Percentiles rank a stretch among this genome's conserved stretches.
These are phyloP conservation scores for Castor canadensis DNA, from an alignment of 2,113 vertebrate species.

Conservation along the genomic window DNA sequence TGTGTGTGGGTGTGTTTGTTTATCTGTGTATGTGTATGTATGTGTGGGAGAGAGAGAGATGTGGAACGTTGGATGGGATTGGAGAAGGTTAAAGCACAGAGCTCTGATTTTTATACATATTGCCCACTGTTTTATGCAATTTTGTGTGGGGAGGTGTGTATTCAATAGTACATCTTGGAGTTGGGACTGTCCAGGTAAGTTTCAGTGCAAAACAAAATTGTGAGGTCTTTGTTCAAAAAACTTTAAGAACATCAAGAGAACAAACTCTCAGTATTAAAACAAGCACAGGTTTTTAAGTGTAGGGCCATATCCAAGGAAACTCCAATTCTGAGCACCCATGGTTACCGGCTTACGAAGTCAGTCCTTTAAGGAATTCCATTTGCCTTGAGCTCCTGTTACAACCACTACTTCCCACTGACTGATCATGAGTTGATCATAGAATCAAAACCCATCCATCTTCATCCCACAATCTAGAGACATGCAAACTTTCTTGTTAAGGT, in stretches of 20 bases:
- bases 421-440: not conserved
- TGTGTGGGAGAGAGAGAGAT: not conserved
- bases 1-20: not conserved
- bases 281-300: not conserved
- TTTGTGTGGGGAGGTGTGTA: not conserved
- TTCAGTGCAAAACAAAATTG: not conserved
- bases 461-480: not conserved
- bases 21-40: too few species aligned
- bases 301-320: not conserved
- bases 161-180: not conserved
- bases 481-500: not conserved
- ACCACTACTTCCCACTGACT: not conserved
- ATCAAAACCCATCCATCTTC: not conserved
- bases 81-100: not conserved
- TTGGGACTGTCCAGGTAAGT: not conserved
- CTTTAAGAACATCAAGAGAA: not conserved
- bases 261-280: not conserved
- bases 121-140: not conserved
- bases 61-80: too few species aligned
- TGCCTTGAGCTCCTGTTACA: not conserved
- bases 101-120: not conserved
- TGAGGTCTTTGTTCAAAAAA: not conserved
- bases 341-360: not conserved
- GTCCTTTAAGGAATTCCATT: not conserved
- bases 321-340: too few species aligned